Evolutionary conservation across 2,113 vertebrate genomes (phyloP).

Genomic region (Ceratotherium simum): DNA sequence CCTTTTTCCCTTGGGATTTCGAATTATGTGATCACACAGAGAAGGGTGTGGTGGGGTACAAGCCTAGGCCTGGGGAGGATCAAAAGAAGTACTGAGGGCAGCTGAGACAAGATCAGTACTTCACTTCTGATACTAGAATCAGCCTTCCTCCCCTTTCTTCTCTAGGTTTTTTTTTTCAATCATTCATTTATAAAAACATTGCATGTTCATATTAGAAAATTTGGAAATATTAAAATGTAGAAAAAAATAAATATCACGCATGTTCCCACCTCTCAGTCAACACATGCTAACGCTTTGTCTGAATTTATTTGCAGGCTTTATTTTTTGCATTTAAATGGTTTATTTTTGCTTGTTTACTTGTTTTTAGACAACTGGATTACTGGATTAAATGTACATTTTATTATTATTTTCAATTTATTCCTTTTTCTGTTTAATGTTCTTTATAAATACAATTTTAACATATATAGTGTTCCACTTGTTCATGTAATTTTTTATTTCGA

Average conservation of each 20-base stretch:
- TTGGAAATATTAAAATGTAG: background rate
- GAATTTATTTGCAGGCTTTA: background rate
- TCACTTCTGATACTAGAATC: background rate
- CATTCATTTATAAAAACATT: constrained; percentile 28
- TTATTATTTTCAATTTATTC: constrained; percentile 36
- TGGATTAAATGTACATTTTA: background rate
- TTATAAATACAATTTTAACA: background rate
- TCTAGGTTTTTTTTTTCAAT: background rate
- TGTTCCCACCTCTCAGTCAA: background rate
- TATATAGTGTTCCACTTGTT: background rate
- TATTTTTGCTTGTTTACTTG: constrained; percentile 10
- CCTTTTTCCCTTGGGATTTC: background rate
- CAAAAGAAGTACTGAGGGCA: background rate
- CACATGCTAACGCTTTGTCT: background rate
- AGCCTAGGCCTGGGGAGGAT: background rate
- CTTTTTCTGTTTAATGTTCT: background rate
- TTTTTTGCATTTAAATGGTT: background rate
- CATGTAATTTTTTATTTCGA: background rate
- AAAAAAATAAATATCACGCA: background rate
- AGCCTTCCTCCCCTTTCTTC: background rate
- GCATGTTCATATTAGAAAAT: background rate
- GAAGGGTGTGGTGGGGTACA: background rate
- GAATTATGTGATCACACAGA: background rate
- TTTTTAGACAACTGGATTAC: background rate
- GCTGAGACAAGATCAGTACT: background rate